These are phyloP conservation scores for Sminthurinus aureus DNA, from an alignment of 2,888 invertebrate genomes.

Conservation along the genomic window DNA sequence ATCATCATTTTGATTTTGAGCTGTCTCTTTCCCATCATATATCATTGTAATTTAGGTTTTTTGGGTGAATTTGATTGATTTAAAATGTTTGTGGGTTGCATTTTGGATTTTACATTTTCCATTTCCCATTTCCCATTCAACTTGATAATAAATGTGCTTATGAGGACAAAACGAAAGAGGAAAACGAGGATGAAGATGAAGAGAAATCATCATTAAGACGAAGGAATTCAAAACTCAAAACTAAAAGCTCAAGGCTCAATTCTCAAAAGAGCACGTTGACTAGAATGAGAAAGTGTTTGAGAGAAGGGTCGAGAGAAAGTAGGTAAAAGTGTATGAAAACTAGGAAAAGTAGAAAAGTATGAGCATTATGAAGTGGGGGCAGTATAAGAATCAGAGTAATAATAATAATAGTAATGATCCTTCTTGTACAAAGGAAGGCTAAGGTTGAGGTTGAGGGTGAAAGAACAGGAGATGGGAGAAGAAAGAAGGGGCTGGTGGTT, in stretches of 20 bases:
- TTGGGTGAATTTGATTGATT: slow-evolving; percentile 37
- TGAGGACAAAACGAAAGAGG: not conserved
- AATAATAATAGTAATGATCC: too few relatives aligned
- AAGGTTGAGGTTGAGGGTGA: not conserved
- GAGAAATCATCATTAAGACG: not conserved
- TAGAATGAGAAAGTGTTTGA: too few relatives aligned
- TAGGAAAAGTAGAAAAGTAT: too few relatives aligned
- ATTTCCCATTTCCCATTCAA: too few relatives aligned
- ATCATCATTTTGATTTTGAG: not conserved
- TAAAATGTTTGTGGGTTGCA: slow-evolving; percentile 24
- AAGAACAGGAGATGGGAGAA: slow-evolving; percentile 12
- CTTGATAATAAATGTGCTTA: not conserved
- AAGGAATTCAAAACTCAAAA: not conserved
- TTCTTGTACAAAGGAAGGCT: too few relatives aligned
- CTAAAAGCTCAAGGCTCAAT: too few relatives aligned
- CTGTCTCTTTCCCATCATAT: not conserved
- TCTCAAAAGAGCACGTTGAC: too few relatives aligned
- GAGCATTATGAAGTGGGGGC: too few relatives aligned
- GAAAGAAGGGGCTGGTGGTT: too few relatives aligned
- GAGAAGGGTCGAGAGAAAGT: too few relatives aligned
- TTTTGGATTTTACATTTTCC: too few relatives aligned
- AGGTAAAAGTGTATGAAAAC: too few relatives aligned
- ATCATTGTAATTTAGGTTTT: slow-evolving; percentile 2
- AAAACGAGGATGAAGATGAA: not conserved
- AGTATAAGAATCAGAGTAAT: not conserved